A percentile compares a stretch with the other conserved stretches of the same genome.
These are phyloP conservation scores for Riparia riparia DNA, from an alignment of 2,113 vertebrate genomes.

Conservation along the genomic window DNA sequence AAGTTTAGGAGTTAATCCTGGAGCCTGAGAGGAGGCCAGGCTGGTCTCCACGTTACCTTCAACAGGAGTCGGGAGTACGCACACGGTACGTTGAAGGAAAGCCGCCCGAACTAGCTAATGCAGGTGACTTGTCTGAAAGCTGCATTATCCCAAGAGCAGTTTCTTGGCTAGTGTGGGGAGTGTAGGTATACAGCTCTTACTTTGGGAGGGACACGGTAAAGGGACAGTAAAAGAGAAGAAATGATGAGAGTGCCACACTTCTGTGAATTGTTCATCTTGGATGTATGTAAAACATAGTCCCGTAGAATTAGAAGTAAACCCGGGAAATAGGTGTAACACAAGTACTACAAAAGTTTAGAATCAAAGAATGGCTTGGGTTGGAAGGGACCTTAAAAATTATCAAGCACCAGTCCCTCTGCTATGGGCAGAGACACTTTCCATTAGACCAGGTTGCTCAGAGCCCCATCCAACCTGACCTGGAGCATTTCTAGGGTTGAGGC, in stretches of 20 bases:
- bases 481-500: neutral
- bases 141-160: fast-evolving
- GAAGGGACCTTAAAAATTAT: neutral
- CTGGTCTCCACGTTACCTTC: neutral
- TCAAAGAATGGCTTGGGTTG: neutral
- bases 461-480: neutral
- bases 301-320: neutral
- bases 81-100: neutral
- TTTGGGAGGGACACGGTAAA: neutral
- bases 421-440: no score
- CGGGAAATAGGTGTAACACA: fast-evolving
- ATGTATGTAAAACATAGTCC: fast-evolving
- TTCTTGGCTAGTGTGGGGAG: neutral
- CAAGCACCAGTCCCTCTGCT: neutral
- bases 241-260: no score
- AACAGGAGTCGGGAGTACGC: neutral
- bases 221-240: neutral
- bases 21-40: neutral
- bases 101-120: neutral
- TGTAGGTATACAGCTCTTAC: no score
- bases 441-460: neutral
- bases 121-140: neutral
- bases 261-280: neutral
- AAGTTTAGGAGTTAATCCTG: neutral
- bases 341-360: neutral